Evolutionary conservation across 2,797 vertebrate species (phyloP), one percentile per base, ranked within the genome.

Genomic region (Salarias fasciatus): DNA sequence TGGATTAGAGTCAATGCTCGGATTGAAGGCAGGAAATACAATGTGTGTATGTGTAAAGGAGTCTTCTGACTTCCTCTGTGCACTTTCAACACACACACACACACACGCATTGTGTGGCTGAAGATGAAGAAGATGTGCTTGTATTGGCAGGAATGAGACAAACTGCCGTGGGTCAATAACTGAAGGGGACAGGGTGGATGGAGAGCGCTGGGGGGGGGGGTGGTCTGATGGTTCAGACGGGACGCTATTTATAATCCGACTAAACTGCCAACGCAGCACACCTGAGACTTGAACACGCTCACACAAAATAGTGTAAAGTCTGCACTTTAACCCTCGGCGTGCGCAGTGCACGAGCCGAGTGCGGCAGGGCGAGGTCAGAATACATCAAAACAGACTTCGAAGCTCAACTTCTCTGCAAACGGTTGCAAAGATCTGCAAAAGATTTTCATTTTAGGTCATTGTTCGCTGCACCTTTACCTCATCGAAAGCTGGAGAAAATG

Each of bases 81-180:
- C 40, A 46, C 47, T 52, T 69, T 54, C 72, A 62, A 53, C 63
- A 31, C 13, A 4, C 2, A 2, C 33, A 18, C 14, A 30, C 51
- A 18, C 38, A 18, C 46, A 68, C 51, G 1, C 47, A 18, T 53
- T 67, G 12, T 40, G 0, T 59, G 67, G 40, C 53, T 57, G 71
- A 45, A 55, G 53, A 71, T 38, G 61, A 66, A 40, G 63, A 79
- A 68, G 75, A 85, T 86, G 60, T 88, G 87, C 83, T 84, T 69
- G 53, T 71, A 80, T 65, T 85, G 80, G 84, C 88, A 86, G 61
- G 68, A 89, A 70, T 43, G 69, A 89, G 84, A 90, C 82, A 82
- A 90, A 91, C 84, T 75, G 71, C 69, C 11, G 10, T 30, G 48
- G 78, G 86, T 91, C 86, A 82, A 85, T 91, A 86, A 73, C 79